These are phyloP conservation scores for Papilio glaucus DNA, from an alignment of 1,140 invertebrate genomes.

Conservation along the genomic window DNA sequence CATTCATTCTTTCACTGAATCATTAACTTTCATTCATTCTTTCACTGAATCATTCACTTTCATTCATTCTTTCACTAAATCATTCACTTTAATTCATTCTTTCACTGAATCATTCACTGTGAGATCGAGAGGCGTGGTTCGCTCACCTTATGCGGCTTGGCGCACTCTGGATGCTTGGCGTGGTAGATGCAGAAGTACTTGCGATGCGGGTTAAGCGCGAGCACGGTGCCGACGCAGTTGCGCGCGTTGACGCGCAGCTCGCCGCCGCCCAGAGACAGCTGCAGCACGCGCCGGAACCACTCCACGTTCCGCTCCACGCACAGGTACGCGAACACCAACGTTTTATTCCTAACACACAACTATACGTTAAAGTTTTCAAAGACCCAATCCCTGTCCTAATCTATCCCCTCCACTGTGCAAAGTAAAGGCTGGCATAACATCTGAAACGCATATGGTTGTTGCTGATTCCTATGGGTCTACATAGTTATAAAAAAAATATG, in stretches of 20 bases:
- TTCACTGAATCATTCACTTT: too few relatives aligned
- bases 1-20: too few relatives aligned
- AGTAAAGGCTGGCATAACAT: too few relatives aligned
- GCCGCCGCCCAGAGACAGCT: constrained; percentile 91
- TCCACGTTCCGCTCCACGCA: constrained; percentile 94
- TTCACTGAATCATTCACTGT: background rate
- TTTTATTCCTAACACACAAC: constrained; percentile 88
- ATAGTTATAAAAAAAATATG: too few relatives aligned
- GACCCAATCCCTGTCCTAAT: too few relatives aligned
- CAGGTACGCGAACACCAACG: constrained; percentile 96
- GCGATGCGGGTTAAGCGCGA: constrained; percentile 97
- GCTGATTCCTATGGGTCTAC: too few relatives aligned
- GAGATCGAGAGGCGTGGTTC: too few relatives aligned
- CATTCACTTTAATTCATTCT: background rate
- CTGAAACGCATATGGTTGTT: too few relatives aligned
- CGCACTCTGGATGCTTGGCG: constrained; percentile 90
- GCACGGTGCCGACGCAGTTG: constrained; percentile 98
- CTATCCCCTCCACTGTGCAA: too few relatives aligned
- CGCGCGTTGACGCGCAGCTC: constrained; percentile 96
- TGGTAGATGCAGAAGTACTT: constrained; percentile 99
- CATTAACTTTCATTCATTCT: too few relatives aligned
- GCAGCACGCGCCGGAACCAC: constrained; percentile 96
- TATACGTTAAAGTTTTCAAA: background rate
- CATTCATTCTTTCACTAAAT: too few relatives aligned
- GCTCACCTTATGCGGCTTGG: constrained; percentile 84